Conservation (phyloP, 2,888 invertebrate species). For the Coleophora deauratella region DNA sequence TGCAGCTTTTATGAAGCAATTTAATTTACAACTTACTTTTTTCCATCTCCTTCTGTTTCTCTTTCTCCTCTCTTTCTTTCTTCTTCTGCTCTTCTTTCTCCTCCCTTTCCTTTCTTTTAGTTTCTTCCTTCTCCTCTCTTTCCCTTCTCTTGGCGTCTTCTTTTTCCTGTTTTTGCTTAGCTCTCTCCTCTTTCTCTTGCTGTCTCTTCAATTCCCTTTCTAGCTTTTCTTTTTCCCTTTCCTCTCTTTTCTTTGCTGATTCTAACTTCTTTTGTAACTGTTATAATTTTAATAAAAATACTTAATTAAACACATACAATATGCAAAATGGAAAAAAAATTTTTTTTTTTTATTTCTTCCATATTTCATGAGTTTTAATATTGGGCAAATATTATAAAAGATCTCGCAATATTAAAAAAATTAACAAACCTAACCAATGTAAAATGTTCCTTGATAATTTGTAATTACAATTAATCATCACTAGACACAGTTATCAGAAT, state of each 20-base stretch:
- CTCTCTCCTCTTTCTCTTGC: slow-evolving; percentile 65
- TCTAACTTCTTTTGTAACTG: slow-evolving; percentile 73
- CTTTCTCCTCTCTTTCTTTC: slow-evolving; percentile 70
- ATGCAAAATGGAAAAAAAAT: no score
- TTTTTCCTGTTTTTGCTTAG: slow-evolving; percentile 59
- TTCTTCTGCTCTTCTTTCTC: slow-evolving; percentile 67
- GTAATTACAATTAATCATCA: no score
- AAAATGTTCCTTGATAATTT: no score
- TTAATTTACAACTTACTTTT: slow-evolving; percentile 45
- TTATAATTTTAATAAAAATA: no score
- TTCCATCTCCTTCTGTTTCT: slow-evolving; percentile 70
- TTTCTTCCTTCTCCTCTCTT: slow-evolving; percentile 71
- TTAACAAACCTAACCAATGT: no score
- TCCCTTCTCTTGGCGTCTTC: slow-evolving; percentile 59
- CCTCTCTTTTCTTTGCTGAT: slow-evolving; percentile 72
- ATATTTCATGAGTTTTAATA: no score
- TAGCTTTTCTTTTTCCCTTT: slow-evolving; percentile 63
- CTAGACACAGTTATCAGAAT: no score
- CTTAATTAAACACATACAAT: no score
- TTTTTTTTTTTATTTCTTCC: no score
- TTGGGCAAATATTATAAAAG: no score
- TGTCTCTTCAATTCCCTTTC: slow-evolving; percentile 58
- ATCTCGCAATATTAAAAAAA: no score
- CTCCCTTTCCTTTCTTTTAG: slow-evolving; percentile 63
- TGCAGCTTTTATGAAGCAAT: no score